Evolutionary conservation across 1,140 invertebrate species (phyloP).

Genomic region (Mya arenaria): DNA sequence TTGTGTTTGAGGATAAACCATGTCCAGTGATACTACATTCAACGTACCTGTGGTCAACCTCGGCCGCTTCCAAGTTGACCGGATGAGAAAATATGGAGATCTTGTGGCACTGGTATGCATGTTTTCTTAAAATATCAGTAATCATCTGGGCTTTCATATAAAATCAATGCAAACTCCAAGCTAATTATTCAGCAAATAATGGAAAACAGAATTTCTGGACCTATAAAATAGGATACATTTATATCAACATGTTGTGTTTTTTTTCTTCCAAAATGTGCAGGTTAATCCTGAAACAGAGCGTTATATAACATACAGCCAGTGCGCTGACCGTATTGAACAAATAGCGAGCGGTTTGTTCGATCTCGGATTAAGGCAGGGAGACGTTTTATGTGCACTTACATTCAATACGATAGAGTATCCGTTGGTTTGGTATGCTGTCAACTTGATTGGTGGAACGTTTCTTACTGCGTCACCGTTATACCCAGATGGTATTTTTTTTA

Average conservation of each 20-base stretch:
- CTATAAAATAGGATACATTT: not conserved
- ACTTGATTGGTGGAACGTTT: constrained; percentile 13
- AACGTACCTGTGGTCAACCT: constrained; percentile 5
- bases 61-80: not conserved
- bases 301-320: constrained; percentile 5
- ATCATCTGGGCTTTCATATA: no score
- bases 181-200: not conserved
- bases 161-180: no score
- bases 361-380: constrained; percentile 3
- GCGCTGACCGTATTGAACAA: constrained; percentile 10
- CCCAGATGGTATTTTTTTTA: constrained; percentile 35
- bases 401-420: constrained; percentile 33
- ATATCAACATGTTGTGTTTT: not conserved
- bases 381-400: constrained; percentile 26
- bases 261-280: not conserved
- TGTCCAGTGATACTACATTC: not conserved
- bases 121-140: no score
- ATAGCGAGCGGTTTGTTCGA: constrained; percentile 3
- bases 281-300: constrained; percentile 12
- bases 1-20: no score
- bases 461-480: constrained; percentile 27
- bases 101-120: constrained; percentile 16
- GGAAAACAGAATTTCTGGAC: not conserved
- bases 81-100: constrained; percentile 12
- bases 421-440: constrained; percentile 9